These are phyloP conservation scores for Lycophotia porphyrea DNA, from an alignment of 2,888 invertebrate genomes.

Conservation along the genomic window DNA sequence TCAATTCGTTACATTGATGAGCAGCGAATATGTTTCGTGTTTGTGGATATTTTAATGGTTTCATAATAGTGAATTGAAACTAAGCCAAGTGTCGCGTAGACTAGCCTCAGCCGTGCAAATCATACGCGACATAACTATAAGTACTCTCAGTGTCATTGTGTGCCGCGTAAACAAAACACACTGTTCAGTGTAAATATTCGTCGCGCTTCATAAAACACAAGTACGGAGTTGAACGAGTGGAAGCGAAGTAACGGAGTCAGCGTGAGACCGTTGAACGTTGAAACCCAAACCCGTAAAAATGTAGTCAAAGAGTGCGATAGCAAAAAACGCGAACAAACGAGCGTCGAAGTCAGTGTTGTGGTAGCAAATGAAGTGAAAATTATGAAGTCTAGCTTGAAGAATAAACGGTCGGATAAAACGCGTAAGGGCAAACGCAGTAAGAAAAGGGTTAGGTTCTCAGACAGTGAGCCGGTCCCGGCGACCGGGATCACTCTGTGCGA, in stretches of 20 bases:
- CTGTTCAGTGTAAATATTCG: conserved; percentile 49
- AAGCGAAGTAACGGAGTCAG: conserved; percentile 66
- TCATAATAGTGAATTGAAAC: conserved; percentile 78
- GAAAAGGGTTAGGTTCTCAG: conserved; percentile 85
- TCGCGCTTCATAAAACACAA: conserved; percentile 65
- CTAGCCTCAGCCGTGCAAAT: conserved; percentile 71
- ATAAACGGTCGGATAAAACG: conserved; percentile 75
- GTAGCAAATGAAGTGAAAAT: conserved; percentile 78
- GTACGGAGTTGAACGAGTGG: conserved; percentile 77
- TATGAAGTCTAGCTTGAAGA: conserved; percentile 81
- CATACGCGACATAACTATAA: conserved; percentile 74
- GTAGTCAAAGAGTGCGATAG: conserved; percentile 69
- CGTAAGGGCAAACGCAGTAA: conserved; percentile 71
- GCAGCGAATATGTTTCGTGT: conserved; percentile 64
- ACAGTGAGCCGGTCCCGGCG: conserved; percentile 72
- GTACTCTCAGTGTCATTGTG: conserved; percentile 75
- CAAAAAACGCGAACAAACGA: conserved; percentile 65
- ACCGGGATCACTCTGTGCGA: conserved; percentile 74
- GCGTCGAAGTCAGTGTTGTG: conserved; percentile 69
- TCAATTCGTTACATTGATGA: conserved; percentile 66
- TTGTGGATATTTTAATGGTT: conserved; percentile 73
- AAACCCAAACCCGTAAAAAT: conserved; percentile 76
- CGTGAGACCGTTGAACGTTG: conserved; percentile 70
- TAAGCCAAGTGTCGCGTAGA: conserved; percentile 81
- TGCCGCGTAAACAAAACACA: conserved; percentile 71